Evolutionary conservation across 1,140 invertebrate genomes (phyloP).

Genomic region (Helicoverpa zea): DNA sequence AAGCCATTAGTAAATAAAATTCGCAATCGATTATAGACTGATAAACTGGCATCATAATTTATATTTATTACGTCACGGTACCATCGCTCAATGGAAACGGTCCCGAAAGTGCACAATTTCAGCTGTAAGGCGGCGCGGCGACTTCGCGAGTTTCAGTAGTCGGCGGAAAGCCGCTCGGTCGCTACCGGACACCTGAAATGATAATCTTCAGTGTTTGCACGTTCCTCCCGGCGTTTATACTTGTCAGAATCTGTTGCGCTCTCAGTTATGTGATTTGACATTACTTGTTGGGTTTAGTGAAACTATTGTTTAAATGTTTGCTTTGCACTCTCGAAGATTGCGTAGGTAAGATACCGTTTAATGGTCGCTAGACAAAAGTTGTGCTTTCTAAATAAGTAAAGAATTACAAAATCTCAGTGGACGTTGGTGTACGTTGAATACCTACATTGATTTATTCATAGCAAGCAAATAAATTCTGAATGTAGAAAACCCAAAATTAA

Average conservation of each 20-base stretch:
- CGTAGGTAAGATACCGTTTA: constrained; percentile 68
- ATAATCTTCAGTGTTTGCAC: constrained; percentile 26
- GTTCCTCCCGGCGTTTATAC: constrained; percentile 24
- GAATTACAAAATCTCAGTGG: neutral
- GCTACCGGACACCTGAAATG: constrained; percentile 35
- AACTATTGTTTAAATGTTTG: constrained; percentile 75
- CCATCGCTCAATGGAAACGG: constrained; percentile 63
- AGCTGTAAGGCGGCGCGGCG: constrained; percentile 19
- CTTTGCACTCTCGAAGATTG: constrained; percentile 72
- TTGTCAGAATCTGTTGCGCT: constrained; percentile 52
- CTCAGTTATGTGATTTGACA: constrained; percentile 56
- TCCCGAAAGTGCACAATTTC: constrained; percentile 61
- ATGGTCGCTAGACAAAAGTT: constrained; percentile 32
- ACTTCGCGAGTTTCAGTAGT: constrained; percentile 64
- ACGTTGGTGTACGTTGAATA: too few relatives aligned
- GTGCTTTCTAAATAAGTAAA: constrained; percentile 40
- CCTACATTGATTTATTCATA: too few relatives aligned
- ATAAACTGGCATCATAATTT: constrained; percentile 15
- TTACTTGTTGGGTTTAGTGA: constrained; percentile 60
- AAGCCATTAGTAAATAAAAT: neutral
- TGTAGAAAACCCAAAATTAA: too few relatives aligned
- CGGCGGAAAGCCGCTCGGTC: constrained; percentile 60
- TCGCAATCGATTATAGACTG: neutral
- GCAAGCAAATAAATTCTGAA: too few relatives aligned
- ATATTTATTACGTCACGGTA: constrained; percentile 6